Conservation (phyloP, 2,888 invertebrate species). For the Hoplodrina blanda region DNA sequence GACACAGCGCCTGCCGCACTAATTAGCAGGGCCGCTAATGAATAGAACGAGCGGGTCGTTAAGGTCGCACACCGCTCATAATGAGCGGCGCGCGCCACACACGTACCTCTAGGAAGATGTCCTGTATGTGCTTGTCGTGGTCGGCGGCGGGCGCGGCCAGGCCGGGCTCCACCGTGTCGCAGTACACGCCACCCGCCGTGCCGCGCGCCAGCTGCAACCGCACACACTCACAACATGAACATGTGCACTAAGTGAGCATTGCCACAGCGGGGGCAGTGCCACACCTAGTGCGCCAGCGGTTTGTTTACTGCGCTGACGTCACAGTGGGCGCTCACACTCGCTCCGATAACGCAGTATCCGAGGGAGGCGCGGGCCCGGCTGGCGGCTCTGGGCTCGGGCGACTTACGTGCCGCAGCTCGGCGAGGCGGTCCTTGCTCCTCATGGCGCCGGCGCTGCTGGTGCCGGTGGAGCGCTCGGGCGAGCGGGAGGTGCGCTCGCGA, state of each 20-base stretch:
- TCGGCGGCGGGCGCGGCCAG: conserved; percentile 30
- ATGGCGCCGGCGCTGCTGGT: conserved; percentile 66
- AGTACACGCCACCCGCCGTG: conserved; percentile 68
- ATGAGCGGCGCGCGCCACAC: conserved; percentile 25
- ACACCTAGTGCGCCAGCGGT: conserved; percentile 28
- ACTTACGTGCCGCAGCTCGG: conserved; percentile 84
- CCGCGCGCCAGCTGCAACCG: conserved; percentile 66
- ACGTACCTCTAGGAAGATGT: conserved; percentile 78
- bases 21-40: conserved; percentile 56
- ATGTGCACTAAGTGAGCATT: neutral
- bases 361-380: no score
- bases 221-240: conserved; percentile 4
- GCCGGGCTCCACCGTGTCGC: conserved; percentile 70
- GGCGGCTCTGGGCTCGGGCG: neutral
- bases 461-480: conserved; percentile 91
- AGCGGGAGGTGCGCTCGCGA: conserved; percentile 74
- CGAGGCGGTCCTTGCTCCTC: conserved; percentile 85
- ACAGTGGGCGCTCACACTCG: conserved; percentile 27
- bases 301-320: conserved; percentile 56
- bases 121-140: conserved; percentile 68
- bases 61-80: conserved; percentile 53
- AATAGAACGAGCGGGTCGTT: conserved; percentile 59
- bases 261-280: conserved; percentile 2
- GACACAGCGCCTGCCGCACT: conserved; percentile 6
- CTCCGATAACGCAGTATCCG: neutral